A percentile compares a stretch with the other conserved stretches of the same genome.
Conservation (phyloP, 2,888 invertebrate species). For the Crioceris asparagi region DNA sequence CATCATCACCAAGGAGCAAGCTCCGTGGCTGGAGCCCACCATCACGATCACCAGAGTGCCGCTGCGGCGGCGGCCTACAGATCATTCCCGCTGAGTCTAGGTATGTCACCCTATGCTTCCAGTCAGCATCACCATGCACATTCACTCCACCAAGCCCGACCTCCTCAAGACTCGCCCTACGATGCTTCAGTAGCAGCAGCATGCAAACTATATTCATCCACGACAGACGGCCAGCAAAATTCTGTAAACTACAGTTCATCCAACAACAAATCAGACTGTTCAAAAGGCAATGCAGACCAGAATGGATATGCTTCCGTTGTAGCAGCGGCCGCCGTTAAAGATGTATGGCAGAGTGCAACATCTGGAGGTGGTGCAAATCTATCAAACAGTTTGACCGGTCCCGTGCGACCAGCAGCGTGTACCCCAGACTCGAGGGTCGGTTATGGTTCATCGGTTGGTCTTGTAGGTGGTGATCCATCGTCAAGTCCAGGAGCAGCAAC, state of each 20-base stretch:
- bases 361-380: slow-evolving; percentile 57
- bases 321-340: slow-evolving; percentile 53
- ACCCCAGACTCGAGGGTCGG: slow-evolving; percentile 77
- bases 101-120: slow-evolving; percentile 73
- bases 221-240: slow-evolving; percentile 49
- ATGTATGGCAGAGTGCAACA: slow-evolving; percentile 56
- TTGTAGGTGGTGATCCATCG: slow-evolving; percentile 63
- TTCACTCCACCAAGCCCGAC: slow-evolving; percentile 60
- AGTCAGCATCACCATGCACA: slow-evolving; percentile 60
- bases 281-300: slow-evolving; percentile 51
- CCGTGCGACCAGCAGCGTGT: slow-evolving; percentile 77
- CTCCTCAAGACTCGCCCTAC: slow-evolving; percentile 84
- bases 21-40: slow-evolving; percentile 47
- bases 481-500: slow-evolving; percentile 63
- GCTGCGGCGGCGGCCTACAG: slow-evolving; percentile 62
- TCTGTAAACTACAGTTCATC: slow-evolving; percentile 44
- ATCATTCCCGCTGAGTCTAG: slow-evolving; percentile 76
- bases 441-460: slow-evolving; percentile 58
- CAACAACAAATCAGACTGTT: slow-evolving; percentile 65
- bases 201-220: slow-evolving; percentile 66
- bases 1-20: slow-evolving; percentile 76
- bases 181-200: slow-evolving; percentile 81
- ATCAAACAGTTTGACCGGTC: slow-evolving; percentile 49
- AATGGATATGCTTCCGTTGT: slow-evolving; percentile 59
- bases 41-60: slow-evolving; percentile 62